Conservation (phyloP, 2,113 vertebrate genomes). For the Bostrychus sinensis region DNA sequence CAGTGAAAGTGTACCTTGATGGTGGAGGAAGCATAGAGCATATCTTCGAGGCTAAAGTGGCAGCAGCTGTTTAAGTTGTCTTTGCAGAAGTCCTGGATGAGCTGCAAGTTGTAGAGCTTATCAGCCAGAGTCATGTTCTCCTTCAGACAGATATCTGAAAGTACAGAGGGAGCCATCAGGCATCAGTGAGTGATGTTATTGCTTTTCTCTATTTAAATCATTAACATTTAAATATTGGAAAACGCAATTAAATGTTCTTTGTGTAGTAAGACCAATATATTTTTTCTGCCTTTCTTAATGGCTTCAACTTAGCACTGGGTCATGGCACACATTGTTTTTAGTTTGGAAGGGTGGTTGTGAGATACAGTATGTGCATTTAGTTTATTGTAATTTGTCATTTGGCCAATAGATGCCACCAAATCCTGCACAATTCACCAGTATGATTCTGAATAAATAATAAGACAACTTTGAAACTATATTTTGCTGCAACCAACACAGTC, state of each 20-base stretch:
- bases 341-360: too few relatives aligned
- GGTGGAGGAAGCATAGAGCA: constrained; percentile 93
- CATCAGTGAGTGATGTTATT: constrained; percentile 3
- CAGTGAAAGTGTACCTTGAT: constrained; percentile 85
- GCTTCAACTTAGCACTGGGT: background rate
- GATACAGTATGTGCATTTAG: too few relatives aligned
- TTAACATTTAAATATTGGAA: too few relatives aligned
- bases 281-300: background rate
- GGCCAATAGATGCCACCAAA: too few relatives aligned
- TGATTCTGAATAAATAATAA: too few relatives aligned
- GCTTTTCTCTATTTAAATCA: too few relatives aligned
- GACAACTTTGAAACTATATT: background rate
- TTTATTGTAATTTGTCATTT: too few relatives aligned
- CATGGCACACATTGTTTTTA: too few relatives aligned
- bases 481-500: background rate
- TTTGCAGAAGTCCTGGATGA: constrained; percentile 95
- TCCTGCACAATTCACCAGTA: too few relatives aligned
- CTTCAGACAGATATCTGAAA: constrained; percentile 93
- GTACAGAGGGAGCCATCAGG: constrained; percentile 40
- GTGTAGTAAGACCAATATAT: too few relatives aligned
- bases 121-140: constrained; percentile 94
- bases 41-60: constrained; percentile 95
- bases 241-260: too few relatives aligned
- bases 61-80: constrained; percentile 93
- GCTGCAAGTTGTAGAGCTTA: constrained; percentile 92